Percentiles rank a stretch among this genome's conserved stretches.
Conservation (phyloP, 2,888 invertebrate genomes). For the Polyploca ridens region DNA sequence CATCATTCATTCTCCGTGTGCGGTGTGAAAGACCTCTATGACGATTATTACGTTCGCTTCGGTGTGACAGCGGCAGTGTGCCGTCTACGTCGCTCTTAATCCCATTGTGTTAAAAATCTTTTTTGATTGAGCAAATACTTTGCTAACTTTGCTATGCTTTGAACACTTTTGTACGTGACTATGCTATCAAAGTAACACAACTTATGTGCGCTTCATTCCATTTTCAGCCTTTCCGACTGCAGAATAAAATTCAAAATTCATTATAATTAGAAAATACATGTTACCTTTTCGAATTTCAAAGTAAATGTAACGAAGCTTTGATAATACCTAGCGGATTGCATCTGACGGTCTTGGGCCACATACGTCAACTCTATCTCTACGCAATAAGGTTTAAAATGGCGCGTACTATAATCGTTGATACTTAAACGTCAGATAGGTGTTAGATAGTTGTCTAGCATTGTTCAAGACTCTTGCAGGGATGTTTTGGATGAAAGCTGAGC, state of each 20-base stretch:
- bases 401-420: constrained; percentile 29
- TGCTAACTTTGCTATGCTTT: constrained; percentile 54
- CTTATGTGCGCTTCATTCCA: background rate
- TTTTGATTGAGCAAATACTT: constrained; percentile 51
- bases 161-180: constrained; percentile 43
- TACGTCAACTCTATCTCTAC: constrained; percentile 26
- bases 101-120: constrained; percentile 51
- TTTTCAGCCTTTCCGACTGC: constrained; percentile 6
- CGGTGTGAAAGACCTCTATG: constrained; percentile 76
- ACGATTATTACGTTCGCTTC: constrained; percentile 71
- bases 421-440: constrained; percentile 42
- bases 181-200: constrained; percentile 16
- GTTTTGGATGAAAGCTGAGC: constrained; percentile 49
- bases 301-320: constrained; percentile 60
- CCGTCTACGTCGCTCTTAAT: constrained; percentile 46
- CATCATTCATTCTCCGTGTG: constrained; percentile 74
- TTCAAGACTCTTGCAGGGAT: constrained; percentile 41
- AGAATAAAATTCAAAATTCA: constrained; percentile 15
- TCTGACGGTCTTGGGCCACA: constrained; percentile 25
- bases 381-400: constrained; percentile 28
- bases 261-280: background rate
- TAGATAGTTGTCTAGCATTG: constrained; percentile 56
- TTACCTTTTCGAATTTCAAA: constrained; percentile 18
- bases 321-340: constrained; percentile 60
- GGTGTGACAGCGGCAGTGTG: constrained; percentile 46